These are phyloP conservation scores for Epinotia bilunana DNA, from an alignment of 2,888 invertebrate genomes.

Conservation along the genomic window DNA sequence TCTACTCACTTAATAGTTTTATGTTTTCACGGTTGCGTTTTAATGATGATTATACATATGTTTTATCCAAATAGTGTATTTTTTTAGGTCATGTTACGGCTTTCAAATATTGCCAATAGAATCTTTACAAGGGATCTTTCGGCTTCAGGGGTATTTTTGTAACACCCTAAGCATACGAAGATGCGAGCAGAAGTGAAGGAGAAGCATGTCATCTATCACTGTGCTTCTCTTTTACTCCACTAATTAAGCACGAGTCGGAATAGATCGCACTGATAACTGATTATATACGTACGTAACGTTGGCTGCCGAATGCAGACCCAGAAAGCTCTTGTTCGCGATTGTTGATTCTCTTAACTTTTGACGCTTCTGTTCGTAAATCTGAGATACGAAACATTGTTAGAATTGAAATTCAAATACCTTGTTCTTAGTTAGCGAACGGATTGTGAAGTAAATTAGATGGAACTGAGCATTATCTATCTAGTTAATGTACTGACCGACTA, in stretches of 20 bases:
- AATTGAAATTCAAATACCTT: constrained; percentile 69
- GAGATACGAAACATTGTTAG: constrained; percentile 60
- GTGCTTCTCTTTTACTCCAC: too few relatives aligned
- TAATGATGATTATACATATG: too few relatives aligned
- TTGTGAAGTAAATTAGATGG: constrained; percentile 76
- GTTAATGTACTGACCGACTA: constrained; percentile 82
- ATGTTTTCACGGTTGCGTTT: too few relatives aligned
- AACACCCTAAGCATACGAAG: too few relatives aligned
- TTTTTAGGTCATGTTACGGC: too few relatives aligned
- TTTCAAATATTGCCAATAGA: too few relatives aligned
- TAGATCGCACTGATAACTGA: not conserved
- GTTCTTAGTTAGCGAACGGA: constrained; percentile 76
- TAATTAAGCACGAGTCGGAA: not conserved
- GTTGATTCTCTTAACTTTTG: not conserved
- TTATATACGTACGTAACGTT: not conserved
- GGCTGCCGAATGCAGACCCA: not conserved
- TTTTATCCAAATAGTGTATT: too few relatives aligned
- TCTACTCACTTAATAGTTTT: too few relatives aligned
- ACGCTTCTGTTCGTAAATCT: constrained; percentile 55
- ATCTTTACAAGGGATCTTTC: too few relatives aligned
- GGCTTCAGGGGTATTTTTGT: too few relatives aligned
- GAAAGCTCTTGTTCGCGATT: not conserved
- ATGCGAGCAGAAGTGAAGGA: too few relatives aligned
- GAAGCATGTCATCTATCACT: too few relatives aligned
- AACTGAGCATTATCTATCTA: constrained; percentile 78